Evolutionary conservation across 2,113 vertebrate species (phyloP).

Genomic region (Merops nubicus): DNA sequence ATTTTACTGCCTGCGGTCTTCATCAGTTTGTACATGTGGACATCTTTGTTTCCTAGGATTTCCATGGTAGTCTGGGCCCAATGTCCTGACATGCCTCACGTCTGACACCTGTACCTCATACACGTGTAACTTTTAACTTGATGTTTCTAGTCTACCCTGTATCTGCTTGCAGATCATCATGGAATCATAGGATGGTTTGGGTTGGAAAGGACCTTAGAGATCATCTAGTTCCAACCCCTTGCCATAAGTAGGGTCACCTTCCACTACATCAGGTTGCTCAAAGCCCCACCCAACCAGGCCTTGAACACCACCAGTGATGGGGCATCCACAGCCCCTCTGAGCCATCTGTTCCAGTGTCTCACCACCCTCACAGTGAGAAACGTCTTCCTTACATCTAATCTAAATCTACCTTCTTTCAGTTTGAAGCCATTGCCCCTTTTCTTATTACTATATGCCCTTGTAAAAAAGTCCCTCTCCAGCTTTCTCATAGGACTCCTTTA

Average conservation of each 20-base stretch:
- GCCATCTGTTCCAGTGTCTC: not conserved
- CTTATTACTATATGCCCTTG: not conserved
- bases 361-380: not conserved
- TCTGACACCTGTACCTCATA: not conserved
- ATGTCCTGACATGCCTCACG: fast-evolving
- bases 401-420: not conserved
- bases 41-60: not conserved
- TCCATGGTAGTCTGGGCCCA: fast-evolving
- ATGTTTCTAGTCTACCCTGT: not conserved
- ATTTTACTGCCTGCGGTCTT: not conserved
- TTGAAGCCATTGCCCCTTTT: not conserved
- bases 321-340: not conserved
- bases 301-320: not conserved
- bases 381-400: not conserved
- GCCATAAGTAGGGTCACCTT: not conserved
- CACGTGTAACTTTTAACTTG: fast-evolving
- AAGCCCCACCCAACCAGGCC: not conserved
- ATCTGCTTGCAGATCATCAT: not conserved
- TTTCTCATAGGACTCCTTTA: not conserved
- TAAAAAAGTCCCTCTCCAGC: not conserved
- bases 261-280: not conserved
- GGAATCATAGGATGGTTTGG: not conserved
- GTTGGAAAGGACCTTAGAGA: no score
- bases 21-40: no score
- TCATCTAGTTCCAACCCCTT: not conserved